Percentiles rank a stretch among this genome's conserved stretches.
These are phyloP conservation scores for Craseonycteris thonglongyai DNA, from an alignment of 2,113 vertebrate genomes.

Conservation along the genomic window DNA sequence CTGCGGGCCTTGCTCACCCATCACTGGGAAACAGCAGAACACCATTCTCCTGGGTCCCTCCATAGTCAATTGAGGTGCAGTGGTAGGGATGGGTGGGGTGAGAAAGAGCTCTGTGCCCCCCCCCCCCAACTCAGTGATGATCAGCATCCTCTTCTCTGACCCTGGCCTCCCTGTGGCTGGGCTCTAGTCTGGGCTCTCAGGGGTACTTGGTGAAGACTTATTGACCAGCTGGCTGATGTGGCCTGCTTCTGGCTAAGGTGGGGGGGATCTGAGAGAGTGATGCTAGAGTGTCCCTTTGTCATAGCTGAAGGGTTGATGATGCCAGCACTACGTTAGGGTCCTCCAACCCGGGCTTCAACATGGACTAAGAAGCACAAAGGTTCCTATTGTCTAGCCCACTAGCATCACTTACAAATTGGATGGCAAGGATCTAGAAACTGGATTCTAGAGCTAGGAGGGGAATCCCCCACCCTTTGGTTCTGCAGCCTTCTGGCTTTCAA, in stretches of 20 bases:
- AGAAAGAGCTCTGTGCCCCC: background rate
- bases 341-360: background rate
- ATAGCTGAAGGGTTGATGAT: background rate
- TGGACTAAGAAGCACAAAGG: background rate
- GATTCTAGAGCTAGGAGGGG: background rate
- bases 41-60: background rate
- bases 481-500: background rate
- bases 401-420: background rate
- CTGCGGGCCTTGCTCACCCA: background rate
- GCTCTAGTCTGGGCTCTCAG: background rate
- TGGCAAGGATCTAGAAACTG: background rate
- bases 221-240: background rate
- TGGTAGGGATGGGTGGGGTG: background rate
- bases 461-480: background rate
- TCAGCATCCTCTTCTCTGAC: background rate
- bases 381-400: background rate
- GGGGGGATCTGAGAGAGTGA: background rate
- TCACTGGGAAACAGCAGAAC: background rate
- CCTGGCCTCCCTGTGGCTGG: background rate
- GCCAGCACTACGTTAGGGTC: background rate
- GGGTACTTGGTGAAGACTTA: background rate
- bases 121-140: background rate
- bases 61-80: fast-evolving
- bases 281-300: background rate
- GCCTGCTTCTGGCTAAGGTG: background rate